A percentile compares a stretch with the other conserved stretches of the same genome.
phyloP scores from a whole-genome alignment of 2,797 vertebrate species.

The Onychomys arenicola region DNA sequence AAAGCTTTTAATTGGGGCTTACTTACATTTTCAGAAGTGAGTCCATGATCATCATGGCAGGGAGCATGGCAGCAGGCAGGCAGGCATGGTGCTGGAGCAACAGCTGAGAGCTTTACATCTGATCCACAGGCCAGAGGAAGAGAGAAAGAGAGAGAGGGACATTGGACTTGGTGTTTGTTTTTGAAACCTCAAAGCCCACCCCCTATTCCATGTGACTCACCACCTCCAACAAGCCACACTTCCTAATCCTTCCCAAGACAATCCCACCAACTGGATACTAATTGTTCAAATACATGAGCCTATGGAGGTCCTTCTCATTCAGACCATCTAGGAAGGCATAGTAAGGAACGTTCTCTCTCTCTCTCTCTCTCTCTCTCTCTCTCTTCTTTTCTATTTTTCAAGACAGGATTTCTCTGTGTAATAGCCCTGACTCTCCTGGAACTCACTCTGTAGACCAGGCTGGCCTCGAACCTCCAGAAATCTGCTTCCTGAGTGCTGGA shows the following conservation, averaged over 20 bases:
- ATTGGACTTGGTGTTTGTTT: background rate
- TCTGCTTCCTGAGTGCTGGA: background rate
- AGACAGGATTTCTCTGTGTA: background rate
- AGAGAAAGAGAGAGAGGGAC: background rate
- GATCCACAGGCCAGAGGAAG: background rate
- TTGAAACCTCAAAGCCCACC: background rate
- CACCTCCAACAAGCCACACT: too few relatives aligned
- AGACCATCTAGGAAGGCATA: background rate
- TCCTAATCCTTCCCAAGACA: background rate
- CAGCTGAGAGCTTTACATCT: background rate
- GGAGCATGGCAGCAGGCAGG: background rate
- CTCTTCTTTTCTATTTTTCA: background rate
- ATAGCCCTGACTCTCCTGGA: background rate
- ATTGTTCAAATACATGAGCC: background rate
- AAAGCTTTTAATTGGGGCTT: background rate
- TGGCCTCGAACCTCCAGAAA: background rate
- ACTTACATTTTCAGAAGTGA: background rate
- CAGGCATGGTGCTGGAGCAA: background rate
- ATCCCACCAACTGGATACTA: background rate
- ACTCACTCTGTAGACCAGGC: background rate
- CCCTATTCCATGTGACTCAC: too few relatives aligned
- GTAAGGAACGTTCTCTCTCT: background rate
- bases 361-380: too few relatives aligned
- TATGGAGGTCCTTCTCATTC: background rate
- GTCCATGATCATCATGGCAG: background rate